Conservation (phyloP, 2,797 vertebrate species). For the Manis javanica region DNA sequence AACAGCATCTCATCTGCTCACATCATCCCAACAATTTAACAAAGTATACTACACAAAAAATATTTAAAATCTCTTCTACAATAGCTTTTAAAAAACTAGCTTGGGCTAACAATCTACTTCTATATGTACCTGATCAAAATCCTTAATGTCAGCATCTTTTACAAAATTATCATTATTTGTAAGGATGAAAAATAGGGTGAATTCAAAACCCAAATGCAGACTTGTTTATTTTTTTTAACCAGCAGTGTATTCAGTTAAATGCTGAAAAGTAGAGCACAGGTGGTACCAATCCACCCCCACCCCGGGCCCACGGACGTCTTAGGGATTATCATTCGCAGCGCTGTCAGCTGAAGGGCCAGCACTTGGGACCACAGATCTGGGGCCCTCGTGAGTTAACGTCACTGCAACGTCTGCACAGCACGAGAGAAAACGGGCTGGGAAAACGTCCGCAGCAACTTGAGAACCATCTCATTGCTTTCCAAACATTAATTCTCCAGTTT, state of each 20-base stretch:
- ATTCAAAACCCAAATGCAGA: background rate
- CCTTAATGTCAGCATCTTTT: background rate
- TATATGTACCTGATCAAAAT: background rate
- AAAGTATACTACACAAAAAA: background rate
- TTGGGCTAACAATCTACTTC: background rate
- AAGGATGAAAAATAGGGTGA: background rate
- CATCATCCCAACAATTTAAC: background rate
- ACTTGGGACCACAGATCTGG: background rate
- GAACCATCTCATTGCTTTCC: background rate
- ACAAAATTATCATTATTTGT: background rate
- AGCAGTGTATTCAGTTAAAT: background rate
- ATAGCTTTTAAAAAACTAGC: background rate
- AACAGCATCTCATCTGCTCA: background rate
- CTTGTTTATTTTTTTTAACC: background rate
- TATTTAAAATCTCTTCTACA: background rate
- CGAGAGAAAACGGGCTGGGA: background rate
- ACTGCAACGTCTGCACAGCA: background rate
- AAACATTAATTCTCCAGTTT: background rate
- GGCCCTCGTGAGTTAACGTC: background rate
- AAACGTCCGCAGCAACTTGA: no score
- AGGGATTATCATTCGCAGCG: rapidly evolving
- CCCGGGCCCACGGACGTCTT: rapidly evolving
- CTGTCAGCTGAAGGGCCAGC: no score
- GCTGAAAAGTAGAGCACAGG: rapidly evolving
- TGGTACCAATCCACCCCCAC: background rate